Base-by-base conservation (phyloP, 1,140 invertebrate genomes). In the Geopemphigus sp. region DNA sequence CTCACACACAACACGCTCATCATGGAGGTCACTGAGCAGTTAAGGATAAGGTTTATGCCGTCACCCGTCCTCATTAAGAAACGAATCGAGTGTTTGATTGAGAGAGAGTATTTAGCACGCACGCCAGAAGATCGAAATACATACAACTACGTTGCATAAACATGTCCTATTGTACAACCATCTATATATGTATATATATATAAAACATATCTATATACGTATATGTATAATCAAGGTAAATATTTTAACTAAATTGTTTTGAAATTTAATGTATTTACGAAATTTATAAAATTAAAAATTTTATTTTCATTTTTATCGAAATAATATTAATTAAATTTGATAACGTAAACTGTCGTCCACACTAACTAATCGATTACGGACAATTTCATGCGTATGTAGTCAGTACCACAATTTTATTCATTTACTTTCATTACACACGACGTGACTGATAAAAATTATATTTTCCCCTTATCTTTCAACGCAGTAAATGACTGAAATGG, bases 41-140 rank as follows among this genome's bases (percentile, higher is more conserved):
- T 99, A 82, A 95, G 95, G 86, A 93, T 92, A 83, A 90, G 98
- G 84, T 99, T 99, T 89, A 89, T 98, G 87, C 98, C 98, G 82
- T 97, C 95, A 84, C 97, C 97, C 63, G 94, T 96, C 83, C 93
- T 98, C 82, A 99, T 99, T 85, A 99, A 99, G 88, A 99, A 99
- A 86, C 91, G 98, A 85, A 99, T 99, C 85, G 98, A 99, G 89
- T 95, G 96, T 70, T 91, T 99, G 83, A 99, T 99, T 85, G 98
- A 99, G 88, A 89, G 98, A 83, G 98, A 99, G 89, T 99, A 99
- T 89, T 89, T 99, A 85, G 95, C 96, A 80, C 90, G 98, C 87
- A 97, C 96, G 84, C 92, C 94, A 81, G 95, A 98, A 87, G 96
- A 99, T 89, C 90, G 92, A 78, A 78, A 78, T 61, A 78, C 74